Conservation (phyloP, 2,113 vertebrate species). For the Natator depressus region DNA sequence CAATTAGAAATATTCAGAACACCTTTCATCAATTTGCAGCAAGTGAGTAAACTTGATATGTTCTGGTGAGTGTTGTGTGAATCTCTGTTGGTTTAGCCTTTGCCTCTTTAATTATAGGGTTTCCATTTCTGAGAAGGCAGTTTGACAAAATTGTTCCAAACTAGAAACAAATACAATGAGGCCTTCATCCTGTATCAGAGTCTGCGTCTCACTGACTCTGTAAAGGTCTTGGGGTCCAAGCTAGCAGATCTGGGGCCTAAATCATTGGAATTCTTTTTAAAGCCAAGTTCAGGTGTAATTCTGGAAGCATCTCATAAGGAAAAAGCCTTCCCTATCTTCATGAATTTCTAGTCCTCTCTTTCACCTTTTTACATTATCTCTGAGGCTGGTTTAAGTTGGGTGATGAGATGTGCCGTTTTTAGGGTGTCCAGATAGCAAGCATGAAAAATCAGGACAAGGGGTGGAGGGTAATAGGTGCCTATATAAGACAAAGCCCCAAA, state of each 20-base stretch:
- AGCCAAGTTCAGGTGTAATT: not conserved
- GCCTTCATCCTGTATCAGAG: not conserved
- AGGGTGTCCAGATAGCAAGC: too few species aligned
- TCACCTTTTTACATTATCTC: not conserved
- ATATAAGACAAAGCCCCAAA: too few species aligned
- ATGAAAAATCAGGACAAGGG: too few species aligned
- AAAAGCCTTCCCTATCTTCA: not conserved
- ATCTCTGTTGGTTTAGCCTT: not conserved
- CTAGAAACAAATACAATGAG: not conserved
- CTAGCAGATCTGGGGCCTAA: not conserved
- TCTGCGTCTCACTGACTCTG: not conserved
- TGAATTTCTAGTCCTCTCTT: not conserved
- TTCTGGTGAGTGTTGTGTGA: not conserved
- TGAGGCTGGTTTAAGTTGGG: not conserved
- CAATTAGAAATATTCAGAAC: not conserved
- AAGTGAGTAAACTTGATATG: not conserved
- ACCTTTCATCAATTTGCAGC: not conserved
- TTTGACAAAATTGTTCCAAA: not conserved
- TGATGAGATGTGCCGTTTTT: too few species aligned
- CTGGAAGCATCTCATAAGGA: not conserved
- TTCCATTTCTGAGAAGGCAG: not conserved
- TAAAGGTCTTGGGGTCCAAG: not conserved
- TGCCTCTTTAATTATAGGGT: not conserved
- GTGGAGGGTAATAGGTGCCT: too few species aligned
- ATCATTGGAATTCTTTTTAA: not conserved